Conservation (phyloP, 2,888 invertebrate species). For the Synergus laeviventris region DNA sequence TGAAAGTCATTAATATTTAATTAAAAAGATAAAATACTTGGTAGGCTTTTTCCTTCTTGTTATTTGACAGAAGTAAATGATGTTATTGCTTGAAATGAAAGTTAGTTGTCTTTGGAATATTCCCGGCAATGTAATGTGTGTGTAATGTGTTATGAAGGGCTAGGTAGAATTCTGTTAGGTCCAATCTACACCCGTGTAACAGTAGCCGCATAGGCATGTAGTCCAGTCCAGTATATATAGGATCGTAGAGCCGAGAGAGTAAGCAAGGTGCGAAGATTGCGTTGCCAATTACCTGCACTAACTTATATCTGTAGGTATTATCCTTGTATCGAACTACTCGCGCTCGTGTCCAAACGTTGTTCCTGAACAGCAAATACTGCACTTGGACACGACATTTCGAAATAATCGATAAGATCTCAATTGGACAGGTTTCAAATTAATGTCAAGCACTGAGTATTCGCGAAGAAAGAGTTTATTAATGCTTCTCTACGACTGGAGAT, state of each 20-base stretch:
- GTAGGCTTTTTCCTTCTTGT: neutral
- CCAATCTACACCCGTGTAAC: constrained; percentile 26
- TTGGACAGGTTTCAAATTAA: constrained; percentile 41
- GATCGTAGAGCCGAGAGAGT: constrained; percentile 6
- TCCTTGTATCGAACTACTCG: constrained; percentile 8
- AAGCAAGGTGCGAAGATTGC: constrained; percentile 50
- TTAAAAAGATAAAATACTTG: neutral
- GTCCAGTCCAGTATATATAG: neutral
- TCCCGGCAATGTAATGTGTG: neutral
- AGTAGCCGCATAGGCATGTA: constrained; percentile 10
- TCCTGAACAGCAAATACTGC: constrained; percentile 28
- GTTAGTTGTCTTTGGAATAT: neutral
- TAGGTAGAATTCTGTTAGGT: neutral
- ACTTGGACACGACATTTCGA: constrained; percentile 34
- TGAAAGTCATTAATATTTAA: neutral
- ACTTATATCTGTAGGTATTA: constrained; percentile 15
- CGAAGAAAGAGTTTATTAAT: constrained; percentile 63
- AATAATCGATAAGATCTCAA: constrained; percentile 40
- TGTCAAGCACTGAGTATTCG: constrained; percentile 39
- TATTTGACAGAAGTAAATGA: neutral
- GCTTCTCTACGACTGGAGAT: constrained; percentile 41
- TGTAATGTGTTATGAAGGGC: constrained; percentile 1
- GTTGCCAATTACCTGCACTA: constrained; percentile 48
- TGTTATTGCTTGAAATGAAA: neutral
- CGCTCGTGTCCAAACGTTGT: constrained; percentile 10